Evolutionary conservation across 2,113 vertebrate species (phyloP), one percentile per base, ranked within the genome.

Genomic region (Phaethon lepturus): DNA sequence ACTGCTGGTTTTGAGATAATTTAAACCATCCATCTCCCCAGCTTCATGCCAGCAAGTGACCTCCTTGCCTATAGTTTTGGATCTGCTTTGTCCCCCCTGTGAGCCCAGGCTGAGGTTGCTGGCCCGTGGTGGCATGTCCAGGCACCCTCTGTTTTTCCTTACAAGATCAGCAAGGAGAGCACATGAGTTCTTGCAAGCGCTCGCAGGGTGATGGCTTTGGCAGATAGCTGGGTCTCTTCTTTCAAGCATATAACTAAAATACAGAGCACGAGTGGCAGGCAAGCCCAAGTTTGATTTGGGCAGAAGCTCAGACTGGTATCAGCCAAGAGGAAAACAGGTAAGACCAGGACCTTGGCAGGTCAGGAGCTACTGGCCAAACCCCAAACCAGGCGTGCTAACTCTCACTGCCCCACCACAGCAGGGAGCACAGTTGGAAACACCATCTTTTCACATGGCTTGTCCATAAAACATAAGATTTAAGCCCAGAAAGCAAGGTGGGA

Each of bases 101-200:
- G 63, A 91, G 80, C 44, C 38, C 18, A 19, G 33, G 77, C 58
- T n/a, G 52, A 59, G 15, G 16, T 45, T 7, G 1, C 31, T 31
- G 24, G 44, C 18, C 24, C 8, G 1, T 11, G 16, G 71, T 44
- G 49, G 79, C 60, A 33, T 11, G 1, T 45, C 42, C 53, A 80
- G 49, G 13, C 3, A 0, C 68, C 59, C 76, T 90, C 45, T 78
- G n/a, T 20, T 63, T 26, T 62, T 91, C 42, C 49, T 73, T 45
- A 28, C 76, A 52, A 69, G 73, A 62, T 50, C 83, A 86, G 58
- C 83, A 83, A 49, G 53, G 59, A 91, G 29, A 80, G 25, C 44
- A 42, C 52, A 18, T 0, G 14, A 38, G 17, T 17, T 72, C 62
- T 68, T 76, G 67, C 1, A 24, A 73, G 38, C 0, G 0, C 67